These are phyloP conservation scores for Synergus itoensis DNA, from an alignment of 2,888 invertebrate genomes.

Conservation along the genomic window DNA sequence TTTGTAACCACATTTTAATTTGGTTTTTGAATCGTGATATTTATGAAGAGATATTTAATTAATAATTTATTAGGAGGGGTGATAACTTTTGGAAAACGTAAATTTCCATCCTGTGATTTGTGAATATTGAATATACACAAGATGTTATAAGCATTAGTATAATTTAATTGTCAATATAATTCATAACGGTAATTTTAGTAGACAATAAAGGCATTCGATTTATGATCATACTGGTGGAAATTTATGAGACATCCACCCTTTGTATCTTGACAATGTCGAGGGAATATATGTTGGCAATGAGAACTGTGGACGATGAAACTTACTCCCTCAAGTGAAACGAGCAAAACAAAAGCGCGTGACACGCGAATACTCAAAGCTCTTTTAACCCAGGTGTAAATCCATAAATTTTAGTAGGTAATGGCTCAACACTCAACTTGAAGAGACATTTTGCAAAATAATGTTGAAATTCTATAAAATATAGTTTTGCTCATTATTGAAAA, in stretches of 20 bases:
- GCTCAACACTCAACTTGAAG: too few species aligned
- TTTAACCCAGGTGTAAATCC: too few species aligned
- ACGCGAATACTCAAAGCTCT: too few species aligned
- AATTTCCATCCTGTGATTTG: neutral
- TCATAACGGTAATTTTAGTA: constrained; percentile 16
- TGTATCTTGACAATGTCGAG: constrained; percentile 29
- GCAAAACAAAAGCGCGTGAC: too few species aligned
- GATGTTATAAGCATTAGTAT: neutral
- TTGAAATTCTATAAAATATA: too few species aligned
- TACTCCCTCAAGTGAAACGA: too few species aligned
- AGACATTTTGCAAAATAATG: too few species aligned
- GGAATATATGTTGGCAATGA: constrained; percentile 39
- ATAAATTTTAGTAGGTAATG: too few species aligned
- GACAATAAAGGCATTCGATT: constrained; percentile 13
- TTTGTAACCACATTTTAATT: neutral
- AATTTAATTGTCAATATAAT: neutral
- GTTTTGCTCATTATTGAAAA: neutral
- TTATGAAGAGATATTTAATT: too few species aligned
- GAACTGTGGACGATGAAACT: constrained; percentile 42
- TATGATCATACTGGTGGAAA: constrained; percentile 19
- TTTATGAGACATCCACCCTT: constrained; percentile 15
- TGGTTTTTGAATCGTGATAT: neutral
- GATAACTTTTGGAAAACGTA: neutral
- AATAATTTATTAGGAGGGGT: too few species aligned
- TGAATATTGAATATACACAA: neutral